Conservation (phyloP, 2,797 vertebrate genomes). For the Pteropus rufus region DNA sequence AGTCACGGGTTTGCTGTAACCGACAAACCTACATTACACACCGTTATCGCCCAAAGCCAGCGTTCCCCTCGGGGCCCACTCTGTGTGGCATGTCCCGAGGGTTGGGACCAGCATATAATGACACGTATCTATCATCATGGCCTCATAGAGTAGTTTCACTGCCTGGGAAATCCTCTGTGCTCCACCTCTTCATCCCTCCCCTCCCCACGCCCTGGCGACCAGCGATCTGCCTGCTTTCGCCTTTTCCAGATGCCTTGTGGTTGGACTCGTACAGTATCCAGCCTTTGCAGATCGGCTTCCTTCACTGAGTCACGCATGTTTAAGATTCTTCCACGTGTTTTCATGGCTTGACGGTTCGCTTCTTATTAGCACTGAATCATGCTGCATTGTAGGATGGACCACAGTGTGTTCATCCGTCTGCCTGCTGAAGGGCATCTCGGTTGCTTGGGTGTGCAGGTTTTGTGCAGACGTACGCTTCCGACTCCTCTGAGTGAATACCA, state of each 20-base stretch:
- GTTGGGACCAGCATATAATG: no score
- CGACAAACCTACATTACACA: accelerated
- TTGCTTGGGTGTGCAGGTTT: neutral
- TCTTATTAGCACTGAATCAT: accelerated
- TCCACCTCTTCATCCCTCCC: accelerated
- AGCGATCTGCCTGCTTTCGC: accelerated
- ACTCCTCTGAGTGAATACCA: neutral
- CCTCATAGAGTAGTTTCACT: no score
- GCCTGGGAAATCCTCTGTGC: no score
- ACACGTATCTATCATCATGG: neutral
- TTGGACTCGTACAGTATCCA: neutral
- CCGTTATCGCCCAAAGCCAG: no score
- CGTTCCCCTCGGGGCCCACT: no score
- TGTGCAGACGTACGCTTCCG: neutral
- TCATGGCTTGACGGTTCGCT: neutral
- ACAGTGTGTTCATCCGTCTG: accelerated
- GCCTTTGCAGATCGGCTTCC: neutral
- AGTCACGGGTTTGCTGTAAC: no score
- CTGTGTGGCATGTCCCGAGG: no score
- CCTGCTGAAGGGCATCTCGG: neutral
- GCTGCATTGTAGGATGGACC: no score
- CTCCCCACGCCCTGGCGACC: no score
- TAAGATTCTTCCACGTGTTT: neutral
- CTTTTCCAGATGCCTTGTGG: neutral
- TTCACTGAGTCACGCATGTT: accelerated